Evolutionary conservation across 2,888 invertebrate genomes (phyloP).

Genomic region (Standfussiana lucernea): DNA sequence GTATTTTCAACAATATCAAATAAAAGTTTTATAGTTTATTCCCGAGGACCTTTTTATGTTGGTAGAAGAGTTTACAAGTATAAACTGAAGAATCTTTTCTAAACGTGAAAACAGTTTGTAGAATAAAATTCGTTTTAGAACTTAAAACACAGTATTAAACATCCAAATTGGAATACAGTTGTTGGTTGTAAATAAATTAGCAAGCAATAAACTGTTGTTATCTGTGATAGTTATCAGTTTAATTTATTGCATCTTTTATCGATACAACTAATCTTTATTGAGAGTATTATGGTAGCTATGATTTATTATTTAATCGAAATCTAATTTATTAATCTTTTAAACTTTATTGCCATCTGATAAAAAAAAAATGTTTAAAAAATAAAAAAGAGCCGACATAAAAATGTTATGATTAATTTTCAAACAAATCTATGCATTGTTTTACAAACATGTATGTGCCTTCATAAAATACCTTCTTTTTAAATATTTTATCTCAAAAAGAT

Average conservation of each 20-base stretch:
- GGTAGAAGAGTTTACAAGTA: not conserved
- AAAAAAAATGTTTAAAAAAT: not conserved
- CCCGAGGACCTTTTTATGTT: not conserved
- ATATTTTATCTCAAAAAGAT: constrained; percentile 50
- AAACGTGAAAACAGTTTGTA: not conserved
- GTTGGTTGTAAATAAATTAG: constrained; percentile 5
- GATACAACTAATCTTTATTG: constrained; percentile 43
- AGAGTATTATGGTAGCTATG: constrained; percentile 30
- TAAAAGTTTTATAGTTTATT: not conserved
- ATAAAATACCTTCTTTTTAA: not conserved
- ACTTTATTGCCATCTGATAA: not conserved
- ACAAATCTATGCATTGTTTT: not conserved
- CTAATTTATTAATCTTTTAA: not conserved
- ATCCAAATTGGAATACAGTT: constrained; percentile 1
- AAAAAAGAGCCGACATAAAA: not conserved
- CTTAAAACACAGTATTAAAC: not conserved
- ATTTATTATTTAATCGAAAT: constrained; percentile 16
- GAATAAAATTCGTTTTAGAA: not conserved
- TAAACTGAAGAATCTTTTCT: not conserved
- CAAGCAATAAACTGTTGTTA: constrained; percentile 19
- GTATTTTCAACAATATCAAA: constrained; percentile 6
- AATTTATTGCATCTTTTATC: constrained; percentile 54
- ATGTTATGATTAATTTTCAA: not conserved
- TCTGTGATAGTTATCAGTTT: constrained; percentile 22
- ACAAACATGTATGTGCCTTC: not conserved